Conservation (phyloP, 2,888 invertebrate genomes). For the Aphidius colemani region DNA sequence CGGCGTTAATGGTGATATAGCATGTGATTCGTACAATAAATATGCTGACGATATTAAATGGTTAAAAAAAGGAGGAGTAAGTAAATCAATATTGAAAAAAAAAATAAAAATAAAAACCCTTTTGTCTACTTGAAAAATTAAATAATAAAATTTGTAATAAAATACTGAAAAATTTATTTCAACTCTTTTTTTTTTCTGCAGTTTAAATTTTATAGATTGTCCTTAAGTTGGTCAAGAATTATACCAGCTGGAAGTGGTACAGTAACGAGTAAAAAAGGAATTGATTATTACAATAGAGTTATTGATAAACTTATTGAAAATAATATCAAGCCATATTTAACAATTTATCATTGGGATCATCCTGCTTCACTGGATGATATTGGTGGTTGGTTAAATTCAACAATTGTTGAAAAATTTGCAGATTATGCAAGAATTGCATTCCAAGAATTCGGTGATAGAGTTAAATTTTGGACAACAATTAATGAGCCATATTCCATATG, state of each 20-base stretch:
- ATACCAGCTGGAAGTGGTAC: conserved; percentile 56
- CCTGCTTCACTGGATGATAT: conserved; percentile 69
- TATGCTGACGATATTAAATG: conserved; percentile 65
- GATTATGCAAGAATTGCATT: conserved; percentile 69
- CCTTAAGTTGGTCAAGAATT: conserved; percentile 63
- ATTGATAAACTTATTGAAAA: conserved; percentile 70
- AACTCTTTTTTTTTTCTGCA: conserved; percentile 3
- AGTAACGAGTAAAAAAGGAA: conserved; percentile 70
- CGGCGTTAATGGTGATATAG: conserved; percentile 3
- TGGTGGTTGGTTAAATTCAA: conserved; percentile 72
- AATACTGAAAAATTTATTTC: no score
- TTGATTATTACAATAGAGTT: conserved; percentile 77
- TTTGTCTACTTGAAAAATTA: neutral
- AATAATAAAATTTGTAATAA: no score
- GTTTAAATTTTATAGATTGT: conserved; percentile 10
- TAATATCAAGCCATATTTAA: conserved; percentile 67
- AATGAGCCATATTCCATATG: conserved; percentile 74
- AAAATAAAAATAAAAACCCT: neutral
- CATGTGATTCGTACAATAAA: conserved; percentile 8
- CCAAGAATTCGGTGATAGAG: conserved; percentile 62
- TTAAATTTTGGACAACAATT: conserved; percentile 73
- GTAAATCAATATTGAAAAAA: conserved; percentile 8
- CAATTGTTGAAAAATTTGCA: conserved; percentile 68
- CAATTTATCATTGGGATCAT: conserved; percentile 63
- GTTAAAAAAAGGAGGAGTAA: conserved; percentile 64